Evolutionary conservation across 2,888 invertebrate genomes (phyloP).

Genomic region (Lobophora halterata): DNA sequence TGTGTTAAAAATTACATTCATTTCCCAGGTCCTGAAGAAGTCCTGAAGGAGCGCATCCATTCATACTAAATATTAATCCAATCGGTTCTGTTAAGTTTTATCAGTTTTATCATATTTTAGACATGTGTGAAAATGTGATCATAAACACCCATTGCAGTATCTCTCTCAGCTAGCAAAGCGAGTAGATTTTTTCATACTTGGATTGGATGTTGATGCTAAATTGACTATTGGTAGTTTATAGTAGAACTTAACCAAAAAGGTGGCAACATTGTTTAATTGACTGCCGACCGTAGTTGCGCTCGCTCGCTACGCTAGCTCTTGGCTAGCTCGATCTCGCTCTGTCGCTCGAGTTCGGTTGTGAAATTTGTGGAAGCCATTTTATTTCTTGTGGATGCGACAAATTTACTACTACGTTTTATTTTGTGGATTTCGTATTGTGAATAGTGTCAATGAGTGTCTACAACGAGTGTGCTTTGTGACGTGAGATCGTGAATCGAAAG

Average conservation of each 20-base stretch:
- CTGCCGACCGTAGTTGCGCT: slow-evolving; percentile 47
- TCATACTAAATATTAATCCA: no score
- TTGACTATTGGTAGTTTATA: not conserved
- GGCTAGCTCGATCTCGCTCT: slow-evolving; percentile 63
- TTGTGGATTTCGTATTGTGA: slow-evolving; percentile 52
- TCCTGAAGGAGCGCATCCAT: no score
- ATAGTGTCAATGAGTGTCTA: slow-evolving; percentile 71
- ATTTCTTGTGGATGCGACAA: slow-evolving; percentile 73
- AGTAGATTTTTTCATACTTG: no score
- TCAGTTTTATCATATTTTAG: no score
- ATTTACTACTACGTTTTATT: no score
- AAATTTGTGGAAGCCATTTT: slow-evolving; percentile 79
- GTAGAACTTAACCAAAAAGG: slow-evolving; percentile 6
- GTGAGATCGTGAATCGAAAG: slow-evolving; percentile 62
- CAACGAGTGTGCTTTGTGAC: slow-evolving; percentile 68
- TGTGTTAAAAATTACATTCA: no score
- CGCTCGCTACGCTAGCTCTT: slow-evolving; percentile 28
- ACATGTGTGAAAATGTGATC: no score
- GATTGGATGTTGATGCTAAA: no score
- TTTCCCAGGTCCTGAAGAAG: no score
- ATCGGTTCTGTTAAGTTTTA: no score
- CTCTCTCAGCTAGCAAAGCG: no score
- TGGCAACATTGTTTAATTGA: slow-evolving; percentile 70
- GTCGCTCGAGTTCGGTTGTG: slow-evolving; percentile 72
- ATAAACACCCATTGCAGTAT: no score